A percentile compares a stretch with the other conserved stretches of the same genome.
Conservation (phyloP, 2,888 invertebrate species). For the Eristalis pertinax region DNA sequence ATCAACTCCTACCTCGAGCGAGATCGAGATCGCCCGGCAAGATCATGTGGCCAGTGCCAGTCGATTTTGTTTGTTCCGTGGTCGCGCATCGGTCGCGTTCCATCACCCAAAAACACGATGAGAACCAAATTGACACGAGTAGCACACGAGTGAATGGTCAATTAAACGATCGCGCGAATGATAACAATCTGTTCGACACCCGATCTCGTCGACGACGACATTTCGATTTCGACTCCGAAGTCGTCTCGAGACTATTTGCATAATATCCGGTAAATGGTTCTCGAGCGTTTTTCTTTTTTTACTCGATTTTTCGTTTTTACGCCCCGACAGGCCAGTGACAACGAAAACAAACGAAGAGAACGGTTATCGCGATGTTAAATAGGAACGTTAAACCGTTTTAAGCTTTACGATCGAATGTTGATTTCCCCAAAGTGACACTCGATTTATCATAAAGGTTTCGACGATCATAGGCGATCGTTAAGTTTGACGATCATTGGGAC, state of each 20-base stretch:
- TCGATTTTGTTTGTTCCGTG: slow-evolving; percentile 36
- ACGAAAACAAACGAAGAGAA: slow-evolving; percentile 8
- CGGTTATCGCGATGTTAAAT: slow-evolving; percentile 37
- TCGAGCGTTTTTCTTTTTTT: slow-evolving; percentile 13
- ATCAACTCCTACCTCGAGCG: background rate
- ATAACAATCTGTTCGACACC: slow-evolving; percentile 35
- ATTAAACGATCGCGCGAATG: slow-evolving; percentile 64
- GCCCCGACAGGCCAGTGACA: background rate
- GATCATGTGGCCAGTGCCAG: slow-evolving; percentile 17
- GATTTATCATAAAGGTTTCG: slow-evolving; percentile 44
- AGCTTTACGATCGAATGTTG: slow-evolving; percentile 24
- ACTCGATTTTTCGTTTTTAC: slow-evolving; percentile 13
- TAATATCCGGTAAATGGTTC: slow-evolving; percentile 48
- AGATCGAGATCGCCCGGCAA: background rate
- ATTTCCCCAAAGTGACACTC: slow-evolving; percentile 11
- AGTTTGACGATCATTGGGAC: slow-evolving; percentile 5
- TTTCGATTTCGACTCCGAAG: slow-evolving; percentile 27
- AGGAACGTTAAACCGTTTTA: slow-evolving; percentile 48
- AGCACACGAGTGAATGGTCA: slow-evolving; percentile 65
- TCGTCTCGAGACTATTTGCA: slow-evolving; percentile 31
- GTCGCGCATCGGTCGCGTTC: slow-evolving; percentile 36
- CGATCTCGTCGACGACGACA: slow-evolving; percentile 31
- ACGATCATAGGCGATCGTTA: slow-evolving; percentile 11
- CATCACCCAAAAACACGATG: slow-evolving; percentile 27
- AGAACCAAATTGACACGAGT: slow-evolving; percentile 51